Conservation (phyloP, 2,113 vertebrate genomes). For the Brachirus orientalis region DNA sequence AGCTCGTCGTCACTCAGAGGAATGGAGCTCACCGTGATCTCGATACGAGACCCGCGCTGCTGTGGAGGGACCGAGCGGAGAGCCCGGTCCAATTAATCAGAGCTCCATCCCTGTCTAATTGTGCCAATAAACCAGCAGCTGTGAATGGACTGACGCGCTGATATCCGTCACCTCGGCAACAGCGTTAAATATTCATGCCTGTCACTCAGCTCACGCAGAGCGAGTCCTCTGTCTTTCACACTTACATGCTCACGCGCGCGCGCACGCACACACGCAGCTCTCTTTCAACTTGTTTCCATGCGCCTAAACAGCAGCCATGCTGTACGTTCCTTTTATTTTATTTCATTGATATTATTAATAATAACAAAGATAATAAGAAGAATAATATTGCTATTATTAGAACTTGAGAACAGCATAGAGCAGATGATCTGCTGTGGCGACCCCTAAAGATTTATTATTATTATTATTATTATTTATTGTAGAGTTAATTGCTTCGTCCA, state of each 20-base stretch:
- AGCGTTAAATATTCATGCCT: constrained; percentile 79
- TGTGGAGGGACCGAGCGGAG: constrained; percentile 45
- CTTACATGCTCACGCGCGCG: constrained; percentile 9
- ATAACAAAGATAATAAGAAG: no score
- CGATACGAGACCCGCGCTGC: constrained; percentile 30
- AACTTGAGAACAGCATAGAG: no score
- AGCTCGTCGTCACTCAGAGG: constrained; percentile 38
- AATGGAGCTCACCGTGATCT: constrained; percentile 28
- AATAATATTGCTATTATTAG: no score
- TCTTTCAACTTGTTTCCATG: constrained; percentile 31
- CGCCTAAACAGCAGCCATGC: no score
- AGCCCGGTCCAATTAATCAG: constrained; percentile 65
- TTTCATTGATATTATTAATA: no score
- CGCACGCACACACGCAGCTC: constrained; percentile 13
- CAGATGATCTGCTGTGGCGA: no score
- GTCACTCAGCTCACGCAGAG: constrained; percentile 70
- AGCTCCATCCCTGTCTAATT: constrained; percentile 68
- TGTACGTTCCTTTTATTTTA: no score
- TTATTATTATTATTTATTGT: no score
- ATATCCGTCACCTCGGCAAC: constrained; percentile 70
- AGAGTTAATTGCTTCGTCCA: no score
- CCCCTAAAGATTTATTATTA: no score
- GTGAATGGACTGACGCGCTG: constrained; percentile 60
- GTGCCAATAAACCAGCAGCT: constrained; percentile 71
- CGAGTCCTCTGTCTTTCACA: constrained; percentile 14